Base-by-base conservation (phyloP, 2,797 vertebrate genomes). In the Trachurus trachurus region DNA sequence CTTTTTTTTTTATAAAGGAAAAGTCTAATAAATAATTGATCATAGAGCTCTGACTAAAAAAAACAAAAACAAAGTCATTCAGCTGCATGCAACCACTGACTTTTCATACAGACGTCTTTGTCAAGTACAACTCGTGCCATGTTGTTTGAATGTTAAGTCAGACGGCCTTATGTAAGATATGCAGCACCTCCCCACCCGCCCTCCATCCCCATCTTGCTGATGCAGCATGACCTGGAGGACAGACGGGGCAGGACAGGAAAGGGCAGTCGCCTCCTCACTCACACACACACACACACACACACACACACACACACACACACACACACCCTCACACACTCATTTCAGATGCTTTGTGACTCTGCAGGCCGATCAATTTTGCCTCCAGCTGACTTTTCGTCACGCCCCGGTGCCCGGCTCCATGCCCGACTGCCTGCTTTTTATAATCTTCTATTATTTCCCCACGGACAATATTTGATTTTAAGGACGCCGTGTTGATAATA, bases 191-290 rank as follows among this genome's bases (percentile, higher is more conserved):
- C 21, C 15, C 8, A 11, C 47, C 9, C 19, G 4, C 17, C 52
- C 22, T 26, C 53, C 53, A 37, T 37, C 22, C 65, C 72, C 61
- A 53, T 81, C 40, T 26, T 84, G 89, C 92, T 92, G 92, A 91
- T 76, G 85, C 91, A 82, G 88, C 86, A 4, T 9, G n/a, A 89
- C 76, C 81, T 86, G 80, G 74, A 92, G 89, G 90, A 81, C 88
- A 73, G 80, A 79, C 39, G 26, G 82, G 76, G 59, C 80, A 80
- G 80, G 80, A 68, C 62, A 4, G 70, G 50, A 69, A 85, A 85
- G 83, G 79, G 45, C 84, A 72, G 58, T 79, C 39, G 15, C 64
- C 67, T 76, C 50, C 67, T 57, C 66, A 12, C 26, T 13, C 13
- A n/a, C 57, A 37, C 44, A 12, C 53, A 40, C 72, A 71, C 75